Evolutionary conservation across 1,140 invertebrate genomes (phyloP).

Genomic region (Listronotus oregonensis): DNA sequence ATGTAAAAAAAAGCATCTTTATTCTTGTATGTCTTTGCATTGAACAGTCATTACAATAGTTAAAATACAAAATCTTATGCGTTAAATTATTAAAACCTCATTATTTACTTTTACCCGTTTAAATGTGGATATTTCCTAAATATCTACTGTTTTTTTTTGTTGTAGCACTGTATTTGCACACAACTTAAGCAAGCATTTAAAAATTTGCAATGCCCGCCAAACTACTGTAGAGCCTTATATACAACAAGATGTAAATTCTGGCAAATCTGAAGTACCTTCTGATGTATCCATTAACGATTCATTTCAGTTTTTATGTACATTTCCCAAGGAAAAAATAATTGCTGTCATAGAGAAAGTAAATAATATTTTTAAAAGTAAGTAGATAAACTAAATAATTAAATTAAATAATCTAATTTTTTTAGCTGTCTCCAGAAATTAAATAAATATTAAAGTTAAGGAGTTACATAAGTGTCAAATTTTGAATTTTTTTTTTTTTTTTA

Average conservation of each 20-base stretch:
- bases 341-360: constrained; percentile 59
- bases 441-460: no score
- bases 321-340: constrained; percentile 55
- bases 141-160: constrained; percentile 37
- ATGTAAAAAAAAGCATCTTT: no score
- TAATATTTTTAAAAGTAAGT: constrained; percentile 54
- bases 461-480: no score
- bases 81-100: no score
- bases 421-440: no score
- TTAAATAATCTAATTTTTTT: no score
- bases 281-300: constrained; percentile 27
- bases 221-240: constrained; percentile 63
- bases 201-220: constrained; percentile 74
- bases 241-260: constrained; percentile 65
- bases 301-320: constrained; percentile 55
- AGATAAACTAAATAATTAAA: no score
- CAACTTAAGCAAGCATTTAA: constrained; percentile 73
- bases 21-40: no score
- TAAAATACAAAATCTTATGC: no score
- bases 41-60: no score
- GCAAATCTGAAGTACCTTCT: constrained; percentile 38
- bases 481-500: no score
- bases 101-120: no score
- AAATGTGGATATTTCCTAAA: neutral
- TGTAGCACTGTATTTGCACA: constrained; percentile 74